Base-by-base conservation (phyloP, 2,113 vertebrate species). In the Lasiurus borealis region DNA sequence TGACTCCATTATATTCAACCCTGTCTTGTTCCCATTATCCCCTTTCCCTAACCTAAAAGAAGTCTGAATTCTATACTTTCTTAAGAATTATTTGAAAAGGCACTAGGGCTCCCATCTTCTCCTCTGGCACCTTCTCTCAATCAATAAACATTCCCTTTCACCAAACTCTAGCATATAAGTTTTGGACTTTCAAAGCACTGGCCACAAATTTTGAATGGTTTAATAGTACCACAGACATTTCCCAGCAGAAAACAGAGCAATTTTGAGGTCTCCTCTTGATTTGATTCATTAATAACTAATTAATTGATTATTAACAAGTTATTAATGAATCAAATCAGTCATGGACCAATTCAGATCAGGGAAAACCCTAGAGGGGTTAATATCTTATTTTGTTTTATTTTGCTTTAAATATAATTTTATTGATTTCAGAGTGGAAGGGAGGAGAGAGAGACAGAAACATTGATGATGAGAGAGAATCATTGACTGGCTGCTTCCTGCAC, bases 221-320 rank as follows among this genome's bases (percentile, higher is more conserved):
- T 29, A 34, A 69, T n/a, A 69, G 7, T 50, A 40, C 88, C 81
- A 92, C 0, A 0, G 31, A 52, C 62, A 92, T 94, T 92, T 96
- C n/a, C 90, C n/a, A 36, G 10, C 0, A 80, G 52, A 85, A 86
- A 95, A 85, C 16, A 59, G 46, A 62, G 40, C 40, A 54, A 50
- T 44, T 6, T 6, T 85, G 40, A 94, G 27, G 18, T 36, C 8
- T 95, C 48, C 69, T 89, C 75, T 95, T 83, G 25, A 91, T 93
- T 91, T 89, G 50, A 52, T 52, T 52, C 50, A 52, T 52, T 52
- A 52, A 52, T 16, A 52, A 52, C 5, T 52, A 52, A 52, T 40
- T 40, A 40, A 40, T 40, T 5, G 40, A 40, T 40, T 40, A 40
- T 40, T 40, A 40, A 40, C 40, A 40, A 69, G 71, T 88, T 69